Evolutionary conservation across 2,888 invertebrate species (phyloP), one percentile per base, ranked within the genome.

Genomic region (Phengaris arion): DNA sequence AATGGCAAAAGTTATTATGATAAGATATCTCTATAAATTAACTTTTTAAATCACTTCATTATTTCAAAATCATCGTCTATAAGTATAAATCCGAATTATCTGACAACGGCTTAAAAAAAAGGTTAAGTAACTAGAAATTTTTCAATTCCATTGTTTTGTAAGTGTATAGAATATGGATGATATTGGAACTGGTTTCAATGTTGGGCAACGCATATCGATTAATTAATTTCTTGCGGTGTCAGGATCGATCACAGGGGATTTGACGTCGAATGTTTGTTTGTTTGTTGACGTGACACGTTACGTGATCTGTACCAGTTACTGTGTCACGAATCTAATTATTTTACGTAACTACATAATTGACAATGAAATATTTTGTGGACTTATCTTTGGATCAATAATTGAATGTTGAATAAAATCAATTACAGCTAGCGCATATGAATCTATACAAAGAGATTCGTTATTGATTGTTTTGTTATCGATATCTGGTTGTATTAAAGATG

Each of bases 211-310:
- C 68, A 79, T 85, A 82, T 83, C 82, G 82, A 79, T 81, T 83
- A 85, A 85, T 86, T 85, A 90, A 91, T 91, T 88, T 89, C 85
- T 85, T 86, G 82, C 86, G 82, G 81, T 86, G 88, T 87, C 86
- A 83, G 87, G 82, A 89, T 87, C 89, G 86, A 91, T 91, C 89
- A 89, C 83, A 82, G 81, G 81, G 85, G 85, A 85, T 88, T 87
- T 86, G 81, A 82, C 81, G 83, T 91, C 86, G 84, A 84, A 85
- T 83, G 79, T 84, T 82, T 83, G 81, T 81, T 78, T 79, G 79
- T 86, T 84, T 86, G 87, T 86, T 87, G 91, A 88, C 87, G 83
- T 84, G 86, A 85, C 87, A 83, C 77, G 78, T 87, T 84, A 83
- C 81, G 86, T 83, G 84, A 86, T 79, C 75, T 77, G 72, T 76